Percentiles rank a stretch among this genome's conserved stretches.
Evolutionary conservation across 2,113 vertebrate genomes (phyloP).

Genomic region (Dolichallabes microphthalmus): DNA sequence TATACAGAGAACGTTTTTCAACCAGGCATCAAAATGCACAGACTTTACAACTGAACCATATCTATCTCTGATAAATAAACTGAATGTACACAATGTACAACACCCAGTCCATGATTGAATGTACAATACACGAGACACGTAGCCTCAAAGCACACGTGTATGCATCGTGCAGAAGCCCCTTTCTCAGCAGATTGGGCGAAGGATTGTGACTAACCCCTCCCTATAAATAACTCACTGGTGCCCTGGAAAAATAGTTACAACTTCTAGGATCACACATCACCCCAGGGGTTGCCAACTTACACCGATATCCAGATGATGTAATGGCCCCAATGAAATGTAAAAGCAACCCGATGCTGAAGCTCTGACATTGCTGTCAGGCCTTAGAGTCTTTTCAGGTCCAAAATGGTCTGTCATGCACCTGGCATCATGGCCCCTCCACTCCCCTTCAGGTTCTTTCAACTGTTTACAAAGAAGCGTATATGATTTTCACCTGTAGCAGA

Average conservation of each 20-base stretch:
- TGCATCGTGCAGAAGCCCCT: slow-evolving; percentile 46
- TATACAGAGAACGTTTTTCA: neutral
- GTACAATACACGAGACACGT: too few species aligned
- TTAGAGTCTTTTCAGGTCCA: slow-evolving; percentile 48
- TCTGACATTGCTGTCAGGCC: slow-evolving; percentile 38
- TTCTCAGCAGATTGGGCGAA: slow-evolving; percentile 1
- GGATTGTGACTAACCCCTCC: neutral
- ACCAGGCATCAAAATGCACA: neutral
- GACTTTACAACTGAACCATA: neutral
- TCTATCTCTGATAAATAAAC: neutral
- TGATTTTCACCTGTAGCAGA: neutral
- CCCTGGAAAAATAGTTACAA: slow-evolving; percentile 49
- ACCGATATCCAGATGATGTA: slow-evolving; percentile 52
- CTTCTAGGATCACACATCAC: slow-evolving; percentile 43
- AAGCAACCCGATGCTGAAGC: slow-evolving; percentile 46
- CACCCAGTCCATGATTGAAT: too few species aligned
- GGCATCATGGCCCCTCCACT: neutral
- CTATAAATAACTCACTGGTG: slow-evolving; percentile 50
- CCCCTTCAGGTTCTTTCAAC: neutral
- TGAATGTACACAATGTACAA: neutral
- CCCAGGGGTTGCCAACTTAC: slow-evolving; percentile 34
- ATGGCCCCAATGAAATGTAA: slow-evolving; percentile 45
- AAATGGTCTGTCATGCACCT: slow-evolving; percentile 27
- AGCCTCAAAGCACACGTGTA: slow-evolving; percentile 12
- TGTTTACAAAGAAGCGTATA: neutral